Evolutionary conservation across 2,888 invertebrate genomes (phyloP), one percentile per base, ranked within the genome.

Genomic region (Lithophane leautieri): DNA sequence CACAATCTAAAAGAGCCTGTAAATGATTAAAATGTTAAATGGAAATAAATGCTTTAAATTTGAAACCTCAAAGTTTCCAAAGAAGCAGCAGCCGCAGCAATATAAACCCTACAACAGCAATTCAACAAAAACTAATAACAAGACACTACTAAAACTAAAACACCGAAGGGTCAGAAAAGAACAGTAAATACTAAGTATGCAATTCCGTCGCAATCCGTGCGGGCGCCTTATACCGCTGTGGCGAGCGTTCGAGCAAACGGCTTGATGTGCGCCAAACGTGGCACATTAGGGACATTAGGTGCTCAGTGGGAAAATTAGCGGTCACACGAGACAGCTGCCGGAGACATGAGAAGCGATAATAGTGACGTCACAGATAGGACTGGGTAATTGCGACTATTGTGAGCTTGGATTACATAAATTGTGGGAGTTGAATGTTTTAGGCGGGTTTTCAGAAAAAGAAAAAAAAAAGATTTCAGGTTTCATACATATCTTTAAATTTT

Each of bases 251-350:
- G 16, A 63, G 75, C 70, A 73, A 87, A 76, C 71, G 78, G 75
- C 71, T 80, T 76, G 78, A 76, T 78, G 80, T 73, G 63, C 62
- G 70, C 87, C 76, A 85, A 86, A 81, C 76, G 82, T 72, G 40
- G 61, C 66, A 67, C 75, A 85, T 85, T 82, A 71, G 60, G 60
- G 22, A 66, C 66, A 81, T 85, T 83, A 66, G 68, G 71, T 67
- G 70, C 73, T 73, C 75, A 70, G 78, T 80, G 76, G 73, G 63
- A 75, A 75, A 80, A 86, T 86, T 86, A 86, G 87, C 85, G 86
- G 86, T 86, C 85, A 78, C 76, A 60, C 34, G 68, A 85, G 85
- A 86, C 76, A 81, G 70, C 80, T 77, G 82, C 63, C 66, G 61
- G 85, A 70, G 85, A 65, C 81, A 72, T 19, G 70, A 73, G 74